Evolutionary conservation across 2,888 invertebrate species (phyloP).

Genomic region (Thecophora atra): DNA sequence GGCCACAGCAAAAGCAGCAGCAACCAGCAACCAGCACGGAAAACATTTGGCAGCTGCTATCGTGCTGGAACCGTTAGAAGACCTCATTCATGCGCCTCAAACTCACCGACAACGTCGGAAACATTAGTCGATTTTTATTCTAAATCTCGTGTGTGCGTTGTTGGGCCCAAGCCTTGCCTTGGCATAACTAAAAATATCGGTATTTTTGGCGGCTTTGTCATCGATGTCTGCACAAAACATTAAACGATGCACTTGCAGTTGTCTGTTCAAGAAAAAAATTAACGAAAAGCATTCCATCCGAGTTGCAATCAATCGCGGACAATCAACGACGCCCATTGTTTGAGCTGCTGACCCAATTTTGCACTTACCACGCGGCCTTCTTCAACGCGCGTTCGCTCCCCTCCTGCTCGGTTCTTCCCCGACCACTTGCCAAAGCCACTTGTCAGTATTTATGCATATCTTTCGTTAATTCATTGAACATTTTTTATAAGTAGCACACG

Average conservation of each 20-base stretch:
- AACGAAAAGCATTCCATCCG: background rate
- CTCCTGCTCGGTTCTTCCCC: too few relatives aligned
- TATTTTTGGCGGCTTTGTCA: background rate
- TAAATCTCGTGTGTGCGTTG: background rate
- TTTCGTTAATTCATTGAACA: too few relatives aligned
- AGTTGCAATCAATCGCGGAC: too few relatives aligned
- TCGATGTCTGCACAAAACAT: background rate
- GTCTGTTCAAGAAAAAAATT: background rate
- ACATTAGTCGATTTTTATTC: background rate
- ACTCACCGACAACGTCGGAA: background rate
- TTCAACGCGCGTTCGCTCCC: too few relatives aligned
- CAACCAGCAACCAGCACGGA: background rate
- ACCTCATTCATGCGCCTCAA: constrained; percentile 19
- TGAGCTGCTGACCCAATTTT: constrained; percentile 7
- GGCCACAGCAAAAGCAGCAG: too few relatives aligned
- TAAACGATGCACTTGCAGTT: background rate
- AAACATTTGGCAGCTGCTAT: constrained; percentile 14
- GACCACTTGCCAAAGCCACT: too few relatives aligned
- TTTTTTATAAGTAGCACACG: constrained; percentile 5
- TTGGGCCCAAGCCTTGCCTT: background rate
- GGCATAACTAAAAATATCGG: background rate
- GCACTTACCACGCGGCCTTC: too few relatives aligned
- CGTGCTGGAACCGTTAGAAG: constrained; percentile 2
- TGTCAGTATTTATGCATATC: background rate
- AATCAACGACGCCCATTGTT: constrained; percentile 9